Base-by-base conservation (phyloP, 1,140 invertebrate species). In the Drosophila miranda region DNA sequence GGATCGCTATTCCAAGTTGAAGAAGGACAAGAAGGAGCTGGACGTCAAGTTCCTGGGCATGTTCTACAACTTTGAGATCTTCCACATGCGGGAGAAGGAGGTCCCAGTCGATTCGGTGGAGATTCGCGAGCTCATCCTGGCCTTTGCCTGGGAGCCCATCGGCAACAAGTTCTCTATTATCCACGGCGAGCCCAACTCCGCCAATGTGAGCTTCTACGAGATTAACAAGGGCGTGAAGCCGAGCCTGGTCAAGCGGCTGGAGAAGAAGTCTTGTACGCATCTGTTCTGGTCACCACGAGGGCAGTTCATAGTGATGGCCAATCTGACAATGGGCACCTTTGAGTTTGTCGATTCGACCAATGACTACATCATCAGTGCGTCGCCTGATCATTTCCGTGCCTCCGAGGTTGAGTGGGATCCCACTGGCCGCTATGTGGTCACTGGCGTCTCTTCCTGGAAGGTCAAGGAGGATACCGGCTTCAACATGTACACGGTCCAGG, bases 351-450 rank as follows among this genome's bases (percentile, higher is more conserved):
- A 99, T 89, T 98, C 98, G 0, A 90, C 88, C 14, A 95, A 96
- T 74, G 97, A 99, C 90, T 98, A 99, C 90, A 96, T 97, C 2
- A 94, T 98, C 3, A 99, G 98, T 96, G 96, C 97, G 77, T 94
- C 95, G 2, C 95, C 95, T 0, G 98, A 99, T 91, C 98, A 99
- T 92, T 99, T 97, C 91, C 94, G 93, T 84, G 93, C 93, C 49
- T 98, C 97, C 0, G 98, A 99, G 86, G 96, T 99, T 3, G 98
- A 99, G 91, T 99, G 99, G 99, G 99, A 99, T 92, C 98, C 99
- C 6, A 99, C 98, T 28, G 99, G 99, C 14, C 93, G 99, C 84
- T 99, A 99, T 91, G 97, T 99, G 13, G 96, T 98, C 13, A 99
- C 98, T 1, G 97, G 95, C 6, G 98, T 99, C 7, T 98, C 97